These are phyloP conservation scores for Cephonodes hylas DNA, from an alignment of 2,888 invertebrate species.

Conservation along the genomic window DNA sequence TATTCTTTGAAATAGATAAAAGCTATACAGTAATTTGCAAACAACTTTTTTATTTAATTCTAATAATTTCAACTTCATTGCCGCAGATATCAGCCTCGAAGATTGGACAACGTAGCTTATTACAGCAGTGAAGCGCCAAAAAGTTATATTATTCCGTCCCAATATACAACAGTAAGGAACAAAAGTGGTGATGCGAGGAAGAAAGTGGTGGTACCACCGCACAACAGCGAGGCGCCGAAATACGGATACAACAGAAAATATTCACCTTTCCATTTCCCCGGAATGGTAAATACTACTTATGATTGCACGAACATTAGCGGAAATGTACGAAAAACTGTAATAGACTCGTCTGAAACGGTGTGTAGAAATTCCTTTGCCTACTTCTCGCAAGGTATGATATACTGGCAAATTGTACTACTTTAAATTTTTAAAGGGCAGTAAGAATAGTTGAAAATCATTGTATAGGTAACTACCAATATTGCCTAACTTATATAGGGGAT, in stretches of 20 bases:
- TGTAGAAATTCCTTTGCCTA: no score
- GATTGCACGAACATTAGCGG: no score
- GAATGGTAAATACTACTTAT: constrained; percentile 63
- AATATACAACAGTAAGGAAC: constrained; percentile 17
- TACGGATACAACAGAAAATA: constrained; percentile 48
- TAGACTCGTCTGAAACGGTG: no score
- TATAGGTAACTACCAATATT: no score
- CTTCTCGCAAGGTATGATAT: no score
- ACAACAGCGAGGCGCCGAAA: constrained; percentile 38
- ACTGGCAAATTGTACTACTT: no score
- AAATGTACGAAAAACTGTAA: no score
- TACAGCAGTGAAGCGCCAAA: constrained; percentile 24
- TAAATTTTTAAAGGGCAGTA: no score
- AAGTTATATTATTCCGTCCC: constrained; percentile 21
- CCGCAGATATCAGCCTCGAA: constrained; percentile 28
- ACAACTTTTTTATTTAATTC: not conserved
- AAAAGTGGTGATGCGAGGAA: constrained; percentile 37
- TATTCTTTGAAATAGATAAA: no score
- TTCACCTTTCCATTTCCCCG: constrained; percentile 61
- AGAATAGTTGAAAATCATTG: no score
- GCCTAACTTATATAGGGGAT: no score
- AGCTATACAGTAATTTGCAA: no score
- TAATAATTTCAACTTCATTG: not conserved
- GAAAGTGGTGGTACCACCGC: constrained; percentile 39
- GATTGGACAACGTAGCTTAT: constrained; percentile 26